Evolutionary conservation across 2,888 invertebrate species (phyloP).

Genomic region (Lasioglossum vierecki): DNA sequence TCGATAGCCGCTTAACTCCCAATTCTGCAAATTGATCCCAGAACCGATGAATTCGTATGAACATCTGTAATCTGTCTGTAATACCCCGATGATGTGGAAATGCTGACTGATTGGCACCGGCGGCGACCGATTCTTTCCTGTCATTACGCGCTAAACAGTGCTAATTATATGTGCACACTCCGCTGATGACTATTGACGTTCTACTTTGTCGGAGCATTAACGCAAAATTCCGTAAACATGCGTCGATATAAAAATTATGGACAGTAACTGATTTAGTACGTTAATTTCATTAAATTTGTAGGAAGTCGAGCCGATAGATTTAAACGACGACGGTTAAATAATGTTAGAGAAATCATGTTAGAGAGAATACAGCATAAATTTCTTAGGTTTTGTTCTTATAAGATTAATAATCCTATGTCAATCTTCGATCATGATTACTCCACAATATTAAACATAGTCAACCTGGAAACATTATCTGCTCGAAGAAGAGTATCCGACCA

Average conservation of each 20-base stretch:
- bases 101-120: neutral
- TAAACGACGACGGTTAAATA: too few relatives aligned
- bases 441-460: too few relatives aligned
- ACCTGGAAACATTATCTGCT: too few relatives aligned
- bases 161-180: neutral
- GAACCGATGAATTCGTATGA: neutral
- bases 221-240: neutral
- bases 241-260: neutral
- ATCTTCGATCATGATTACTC: too few relatives aligned
- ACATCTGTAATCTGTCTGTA: neutral
- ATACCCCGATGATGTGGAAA: neutral
- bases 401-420: too few relatives aligned
- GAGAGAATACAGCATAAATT: too few relatives aligned
- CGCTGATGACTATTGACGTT: neutral
- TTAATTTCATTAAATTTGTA: neutral
- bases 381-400: too few relatives aligned
- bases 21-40: neutral
- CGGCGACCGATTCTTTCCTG: neutral
- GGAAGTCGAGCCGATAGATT: too few relatives aligned
- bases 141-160: neutral
- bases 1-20: neutral
- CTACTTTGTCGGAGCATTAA: neutral
- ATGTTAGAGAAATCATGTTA: too few relatives aligned
- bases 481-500: too few relatives aligned
- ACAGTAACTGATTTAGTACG: too few relatives aligned